Evolutionary conservation across 2,888 invertebrate genomes (phyloP), one percentile per base, ranked within the genome.

Genomic region (Eilema sororculum): DNA sequence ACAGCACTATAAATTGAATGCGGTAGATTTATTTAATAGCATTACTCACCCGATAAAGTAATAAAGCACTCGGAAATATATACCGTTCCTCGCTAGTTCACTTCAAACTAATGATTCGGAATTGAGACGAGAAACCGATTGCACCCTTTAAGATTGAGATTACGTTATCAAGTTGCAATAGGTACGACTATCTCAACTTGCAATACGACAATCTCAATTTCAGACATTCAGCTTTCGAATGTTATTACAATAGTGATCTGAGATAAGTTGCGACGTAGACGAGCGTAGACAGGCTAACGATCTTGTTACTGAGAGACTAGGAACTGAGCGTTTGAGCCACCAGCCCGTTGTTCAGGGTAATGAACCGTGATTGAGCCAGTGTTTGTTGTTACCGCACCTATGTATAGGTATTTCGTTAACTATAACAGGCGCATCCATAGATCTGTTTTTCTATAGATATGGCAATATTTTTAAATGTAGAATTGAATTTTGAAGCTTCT

Each of bases 241-340:
- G 77, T 76, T 86, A 85, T 81, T 82, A 82, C 81, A 81, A 82
- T 83, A 73, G 80, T 77, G 71, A 79, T 79, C 69, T 37, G 59
- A 74, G 82, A 82, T 84, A 81, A 80, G 71, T 79, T 68, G 77
- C 72, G 73, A 76, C 77, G 69, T 73, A 80, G 78, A 72, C 77
- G 74, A 71, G 80, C 71, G 80, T 80, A 84, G 82, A 82, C 82
- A 67, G 74, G 75, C 83, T 87, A 86, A 87, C 87, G 85, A 87
- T 86, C 81, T 86, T 86, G 85, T 86, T 86, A 85, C 82, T 78
- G 80, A 66, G 64, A 74, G 71, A 85, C 82, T 79, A 79, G 63
- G 65, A 74, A 71, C 78, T 78, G 73, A 82, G 78, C 71, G 76
- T 77, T 69, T 67, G 76, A 73, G 73, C 76, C 74, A 76, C 68